Evolutionary conservation across 1,140 invertebrate genomes (phyloP).

Genomic region (Saccostrea glomerata): DNA sequence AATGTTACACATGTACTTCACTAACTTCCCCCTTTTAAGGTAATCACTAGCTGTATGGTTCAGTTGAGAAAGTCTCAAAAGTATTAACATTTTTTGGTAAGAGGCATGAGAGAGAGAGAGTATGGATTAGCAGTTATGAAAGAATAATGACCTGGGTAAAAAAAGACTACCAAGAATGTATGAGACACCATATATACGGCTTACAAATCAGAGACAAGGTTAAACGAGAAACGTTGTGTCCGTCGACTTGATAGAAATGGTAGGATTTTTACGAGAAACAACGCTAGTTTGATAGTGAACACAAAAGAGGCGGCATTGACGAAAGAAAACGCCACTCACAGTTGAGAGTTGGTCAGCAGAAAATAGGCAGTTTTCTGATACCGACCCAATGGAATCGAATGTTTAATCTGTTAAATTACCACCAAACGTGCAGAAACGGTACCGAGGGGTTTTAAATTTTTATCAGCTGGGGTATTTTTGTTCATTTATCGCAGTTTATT

Average conservation of each 20-base stretch:
- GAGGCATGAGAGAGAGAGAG: too few species aligned
- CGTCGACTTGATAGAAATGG: neutral
- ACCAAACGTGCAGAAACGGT: neutral
- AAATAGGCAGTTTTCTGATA: constrained; percentile 22
- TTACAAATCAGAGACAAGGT: too few species aligned
- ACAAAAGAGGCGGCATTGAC: constrained; percentile 6
- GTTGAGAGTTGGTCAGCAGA: neutral
- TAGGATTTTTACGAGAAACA: neutral
- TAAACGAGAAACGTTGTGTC: too few species aligned
- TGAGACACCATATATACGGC: too few species aligned
- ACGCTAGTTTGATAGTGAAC: neutral
- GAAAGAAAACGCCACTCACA: neutral
- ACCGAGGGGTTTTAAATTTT: constrained; percentile 6
- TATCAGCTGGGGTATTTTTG: constrained; percentile 12
- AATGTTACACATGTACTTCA: too few species aligned
- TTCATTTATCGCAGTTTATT: neutral
- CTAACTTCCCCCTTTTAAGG: too few species aligned
- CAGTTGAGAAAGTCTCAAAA: too few species aligned
- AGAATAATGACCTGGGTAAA: too few species aligned
- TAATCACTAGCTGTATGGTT: too few species aligned
- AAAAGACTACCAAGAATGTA: too few species aligned
- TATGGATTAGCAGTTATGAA: too few species aligned
- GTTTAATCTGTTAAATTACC: constrained; percentile 14
- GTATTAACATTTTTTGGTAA: too few species aligned
- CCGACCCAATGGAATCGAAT: neutral